These are phyloP conservation scores for Acipenser oxyrinchus DNA, from an alignment of 2,797 vertebrate species.

Conservation along the genomic window DNA sequence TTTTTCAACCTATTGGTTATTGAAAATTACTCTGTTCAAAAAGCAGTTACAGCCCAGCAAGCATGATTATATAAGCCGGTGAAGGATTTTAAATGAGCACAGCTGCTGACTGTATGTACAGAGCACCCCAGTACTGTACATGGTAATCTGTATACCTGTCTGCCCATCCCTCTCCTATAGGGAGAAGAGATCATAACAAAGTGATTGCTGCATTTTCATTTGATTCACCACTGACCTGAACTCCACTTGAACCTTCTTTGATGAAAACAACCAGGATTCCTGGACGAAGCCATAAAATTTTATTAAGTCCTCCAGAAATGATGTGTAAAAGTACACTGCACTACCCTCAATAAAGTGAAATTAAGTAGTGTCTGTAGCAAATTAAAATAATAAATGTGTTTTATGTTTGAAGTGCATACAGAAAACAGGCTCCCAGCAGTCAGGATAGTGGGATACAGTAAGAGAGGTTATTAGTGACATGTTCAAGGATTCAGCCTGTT, in stretches of 20 bases:
- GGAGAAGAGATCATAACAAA: conserved; percentile 57
- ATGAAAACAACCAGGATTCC: conserved; percentile 68
- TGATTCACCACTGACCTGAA: conserved; percentile 72
- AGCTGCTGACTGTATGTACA: too few relatives aligned
- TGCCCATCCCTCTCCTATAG: too few relatives aligned
- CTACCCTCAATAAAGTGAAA: conserved; percentile 71
- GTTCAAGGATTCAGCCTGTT: conserved; percentile 62
- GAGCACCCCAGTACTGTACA: too few relatives aligned
- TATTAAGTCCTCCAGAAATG: conserved; percentile 74
- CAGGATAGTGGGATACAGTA: conserved; percentile 49
- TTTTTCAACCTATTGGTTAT: too few relatives aligned
- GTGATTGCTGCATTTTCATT: conserved; percentile 58
- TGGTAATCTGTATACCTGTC: too few relatives aligned
- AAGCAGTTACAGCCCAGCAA: too few relatives aligned
- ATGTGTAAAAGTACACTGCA: conserved; percentile 69
- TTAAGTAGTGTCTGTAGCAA: conserved; percentile 66
- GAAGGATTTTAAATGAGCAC: too few relatives aligned
- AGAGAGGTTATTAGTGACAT: conserved; percentile 63
- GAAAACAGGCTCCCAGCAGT: conserved; percentile 58
- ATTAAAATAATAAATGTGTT: conserved; percentile 70
- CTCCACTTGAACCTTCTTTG: conserved; percentile 70
- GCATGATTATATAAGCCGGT: too few relatives aligned
- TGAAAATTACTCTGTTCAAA: too few relatives aligned
- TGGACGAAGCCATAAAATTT: conserved; percentile 70
- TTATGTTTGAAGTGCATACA: conserved; percentile 65